phyloP scores from a whole-genome alignment of 1,140 invertebrate species.

The Pararge aegeria region DNA sequence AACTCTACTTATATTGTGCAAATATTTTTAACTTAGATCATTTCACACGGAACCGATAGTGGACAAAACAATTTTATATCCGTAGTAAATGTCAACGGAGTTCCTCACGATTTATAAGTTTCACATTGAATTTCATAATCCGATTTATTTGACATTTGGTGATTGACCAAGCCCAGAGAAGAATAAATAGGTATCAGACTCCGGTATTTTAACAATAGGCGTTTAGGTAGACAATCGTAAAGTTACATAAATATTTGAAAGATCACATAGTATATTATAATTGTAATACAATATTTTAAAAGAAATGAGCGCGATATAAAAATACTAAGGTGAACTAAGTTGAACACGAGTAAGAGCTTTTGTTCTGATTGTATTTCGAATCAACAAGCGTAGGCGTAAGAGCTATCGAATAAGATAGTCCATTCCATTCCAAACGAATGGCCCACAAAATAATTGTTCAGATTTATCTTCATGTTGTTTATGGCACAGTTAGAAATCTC shows the following conservation, averaged over 20 bases:
- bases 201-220: too few relatives aligned
- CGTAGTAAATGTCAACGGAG: conserved; percentile 14
- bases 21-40: neutral
- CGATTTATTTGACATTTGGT: neutral
- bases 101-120: conserved; percentile 10
- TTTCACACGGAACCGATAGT: conserved; percentile 7
- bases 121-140: conserved; percentile 6
- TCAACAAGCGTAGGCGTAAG: conserved; percentile 42
- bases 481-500: conserved; percentile 42
- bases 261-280: too few relatives aligned
- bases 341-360: conserved; percentile 12
- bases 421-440: conserved; percentile 47
- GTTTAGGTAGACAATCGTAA: too few relatives aligned
- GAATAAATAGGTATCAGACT: neutral
- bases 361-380: conserved; percentile 28
- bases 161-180: too few relatives aligned
- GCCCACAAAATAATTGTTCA: conserved; percentile 56
- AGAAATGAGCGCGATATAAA: neutral
- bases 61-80: conserved; percentile 6
- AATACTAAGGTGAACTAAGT: conserved; percentile 11
- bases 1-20: too few relatives aligned
- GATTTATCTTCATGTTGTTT: conserved; percentile 56
- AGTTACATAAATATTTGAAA: too few relatives aligned
- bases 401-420: conserved; percentile 52
- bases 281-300: neutral